phyloP scores from a whole-genome alignment of 2,113 vertebrate species.

The Rattus norvegicus region GRCr8 NC_086024.1:63145501-63146000 shows the following conservation, averaged over 20 bases:
- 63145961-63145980: constrained; percentile 99
- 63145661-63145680: background rate
- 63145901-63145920: constrained; percentile 22
- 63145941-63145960: constrained; percentile 99
- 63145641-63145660: background rate
- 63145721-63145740: background rate
- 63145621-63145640: background rate
- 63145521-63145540: background rate
- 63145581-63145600: background rate
- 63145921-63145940: constrained; percentile 95
- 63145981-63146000: constrained; percentile 99
- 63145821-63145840: background rate
- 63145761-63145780: background rate
- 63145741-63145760: background rate
- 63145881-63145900: background rate
- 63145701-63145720: no score
- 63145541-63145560: background rate
- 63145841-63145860: background rate
- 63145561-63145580: background rate
- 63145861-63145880: background rate
- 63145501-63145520: no score
- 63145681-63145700: no score
- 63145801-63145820: background rate
- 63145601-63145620: constrained; percentile 5
- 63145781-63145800: constrained; percentile 5